Conservation (phyloP, 2,113 vertebrate genomes). For the human region GRCh38 chr6:133090501-133091000, state of each 20-base stretch:
- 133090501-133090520: background rate
- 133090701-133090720: background rate
- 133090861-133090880: background rate
- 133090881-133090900: background rate
- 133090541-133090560: background rate
- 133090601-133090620: background rate
- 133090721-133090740: background rate
- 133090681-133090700: background rate
- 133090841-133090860: background rate
- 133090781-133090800: background rate
- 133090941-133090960: background rate
- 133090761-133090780: background rate
- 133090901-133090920: background rate
- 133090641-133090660: background rate
- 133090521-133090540: background rate
- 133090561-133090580: background rate
- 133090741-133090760: background rate
- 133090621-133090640: background rate
- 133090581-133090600: background rate
- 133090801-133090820: background rate
- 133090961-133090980: background rate
- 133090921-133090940: too few species aligned
- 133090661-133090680: background rate
- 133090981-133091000: background rate
- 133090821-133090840: background rate